Conservation (phyloP, 2,888 invertebrate species). For the Strigamia transsilvanica region DNA sequence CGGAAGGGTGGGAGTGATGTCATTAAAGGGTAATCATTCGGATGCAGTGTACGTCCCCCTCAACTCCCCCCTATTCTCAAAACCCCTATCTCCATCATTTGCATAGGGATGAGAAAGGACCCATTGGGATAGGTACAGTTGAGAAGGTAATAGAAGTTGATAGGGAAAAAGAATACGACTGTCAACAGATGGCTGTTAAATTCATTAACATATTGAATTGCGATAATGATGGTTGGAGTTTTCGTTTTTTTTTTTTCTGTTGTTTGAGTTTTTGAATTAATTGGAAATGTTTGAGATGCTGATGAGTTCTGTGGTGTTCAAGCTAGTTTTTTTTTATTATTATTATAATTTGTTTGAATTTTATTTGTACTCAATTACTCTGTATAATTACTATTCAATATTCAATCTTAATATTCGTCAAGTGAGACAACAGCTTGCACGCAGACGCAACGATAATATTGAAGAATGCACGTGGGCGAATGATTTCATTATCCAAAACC, state of each 20-base stretch:
- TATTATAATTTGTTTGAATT: background rate
- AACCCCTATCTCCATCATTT: constrained; percentile 46
- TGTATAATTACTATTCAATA: constrained; percentile 26
- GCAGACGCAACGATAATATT: constrained; percentile 37
- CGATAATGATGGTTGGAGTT: background rate
- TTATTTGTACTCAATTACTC: constrained; percentile 21
- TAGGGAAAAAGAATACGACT: constrained; percentile 9
- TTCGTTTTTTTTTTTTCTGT: background rate
- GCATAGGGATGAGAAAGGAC: constrained; percentile 40
- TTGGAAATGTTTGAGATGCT: too few species aligned
- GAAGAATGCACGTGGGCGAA: constrained; percentile 41
- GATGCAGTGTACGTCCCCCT: constrained; percentile 28
- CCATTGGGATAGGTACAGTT: constrained; percentile 30
- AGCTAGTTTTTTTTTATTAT: background rate
- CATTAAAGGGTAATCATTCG: constrained; percentile 49
- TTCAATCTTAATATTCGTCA: constrained; percentile 44
- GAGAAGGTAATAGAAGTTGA: constrained; percentile 31
- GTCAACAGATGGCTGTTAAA: constrained; percentile 43
- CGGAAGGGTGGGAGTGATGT: constrained; percentile 48
- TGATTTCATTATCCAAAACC: constrained; percentile 48
- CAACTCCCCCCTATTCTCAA: constrained; percentile 18
- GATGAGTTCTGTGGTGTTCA: too few species aligned
- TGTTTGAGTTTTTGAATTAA: background rate
- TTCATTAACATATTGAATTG: background rate
- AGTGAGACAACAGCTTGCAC: constrained; percentile 46